Percentiles rank a stretch among this genome's conserved stretches.
Conservation (phyloP, 1,140 invertebrate genomes). For the Calycopis cecrops region DNA sequence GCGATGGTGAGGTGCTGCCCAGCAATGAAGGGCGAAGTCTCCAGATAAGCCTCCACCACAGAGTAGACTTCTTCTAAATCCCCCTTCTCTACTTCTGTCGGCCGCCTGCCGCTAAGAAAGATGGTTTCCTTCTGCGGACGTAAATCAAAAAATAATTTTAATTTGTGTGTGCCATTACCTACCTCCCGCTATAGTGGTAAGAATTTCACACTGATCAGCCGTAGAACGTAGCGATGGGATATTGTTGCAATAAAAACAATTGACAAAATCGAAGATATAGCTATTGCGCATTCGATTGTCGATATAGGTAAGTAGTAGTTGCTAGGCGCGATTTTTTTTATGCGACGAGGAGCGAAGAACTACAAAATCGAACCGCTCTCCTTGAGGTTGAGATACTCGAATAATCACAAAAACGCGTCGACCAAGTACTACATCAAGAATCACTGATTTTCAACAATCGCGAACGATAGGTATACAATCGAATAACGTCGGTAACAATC, state of each 20-base stretch:
- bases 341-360: background rate
- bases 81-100: constrained; percentile 16
- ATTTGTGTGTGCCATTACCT: no score
- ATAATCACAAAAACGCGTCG: no score
- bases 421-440: no score
- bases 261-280: no score
- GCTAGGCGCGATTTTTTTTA: no score
- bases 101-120: constrained; percentile 19
- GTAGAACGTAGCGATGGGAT: background rate
- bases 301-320: no score
- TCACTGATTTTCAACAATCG: no score
- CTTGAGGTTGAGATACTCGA: background rate
- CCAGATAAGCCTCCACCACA: constrained; percentile 35
- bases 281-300: no score
- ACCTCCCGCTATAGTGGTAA: background rate
- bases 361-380: background rate
- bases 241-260: background rate
- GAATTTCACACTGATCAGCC: background rate
- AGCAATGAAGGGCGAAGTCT: constrained; percentile 25
- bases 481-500: no score
- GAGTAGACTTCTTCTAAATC: constrained; percentile 35
- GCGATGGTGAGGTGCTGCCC: constrained; percentile 36
- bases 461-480: no score
- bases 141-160: constrained; percentile 15
- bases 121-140: constrained; percentile 31